Percentiles rank a stretch among this genome's conserved stretches.
phyloP scores from a whole-genome alignment of 1,140 invertebrate genomes.

The Diuraphis noxia region DNA sequence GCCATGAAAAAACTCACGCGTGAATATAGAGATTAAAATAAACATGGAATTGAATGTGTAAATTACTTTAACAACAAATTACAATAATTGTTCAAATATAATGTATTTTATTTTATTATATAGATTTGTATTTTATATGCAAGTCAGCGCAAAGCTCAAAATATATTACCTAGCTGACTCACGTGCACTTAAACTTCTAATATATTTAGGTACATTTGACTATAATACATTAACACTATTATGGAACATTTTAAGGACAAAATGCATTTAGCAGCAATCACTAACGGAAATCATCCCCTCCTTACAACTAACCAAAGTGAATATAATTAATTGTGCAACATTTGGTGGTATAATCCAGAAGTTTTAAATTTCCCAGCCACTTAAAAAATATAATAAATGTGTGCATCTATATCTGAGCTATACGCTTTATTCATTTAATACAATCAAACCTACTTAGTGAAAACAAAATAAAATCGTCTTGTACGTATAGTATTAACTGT shows the following conservation, averaged over 20 bases:
- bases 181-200: background rate
- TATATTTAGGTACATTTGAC: background rate
- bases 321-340: background rate
- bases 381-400: background rate
- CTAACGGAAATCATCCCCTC: rapidly evolving
- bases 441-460: background rate
- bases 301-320: background rate
- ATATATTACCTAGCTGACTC: background rate
- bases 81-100: no score
- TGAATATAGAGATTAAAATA: background rate
- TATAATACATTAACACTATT: background rate
- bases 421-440: background rate
- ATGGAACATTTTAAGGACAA: background rate
- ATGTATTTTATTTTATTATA: no score
- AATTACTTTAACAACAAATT: background rate
- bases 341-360: background rate
- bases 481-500: no score
- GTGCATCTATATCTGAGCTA: background rate
- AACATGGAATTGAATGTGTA: background rate
- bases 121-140: no score
- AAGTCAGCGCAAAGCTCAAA: background rate
- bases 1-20: background rate
- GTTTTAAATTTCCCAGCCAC: background rate
- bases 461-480: background rate
- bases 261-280: background rate